Percentiles rank a stretch among this genome's conserved stretches.
Evolutionary conservation across 2,113 vertebrate genomes (phyloP).

Genomic region (Stegastes partitus): DNA sequence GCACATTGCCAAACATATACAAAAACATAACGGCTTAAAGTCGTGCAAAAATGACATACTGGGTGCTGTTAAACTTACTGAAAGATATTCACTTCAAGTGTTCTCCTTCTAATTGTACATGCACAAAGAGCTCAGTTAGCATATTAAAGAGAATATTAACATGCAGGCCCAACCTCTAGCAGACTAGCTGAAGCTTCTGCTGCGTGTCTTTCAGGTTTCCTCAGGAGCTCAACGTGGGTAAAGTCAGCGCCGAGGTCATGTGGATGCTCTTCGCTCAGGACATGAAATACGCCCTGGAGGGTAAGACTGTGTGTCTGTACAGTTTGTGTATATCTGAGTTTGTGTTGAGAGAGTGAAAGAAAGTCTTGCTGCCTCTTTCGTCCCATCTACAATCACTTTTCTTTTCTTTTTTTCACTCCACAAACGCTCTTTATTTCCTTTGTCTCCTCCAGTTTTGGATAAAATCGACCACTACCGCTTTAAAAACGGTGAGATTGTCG

Average conservation of each 20-base stretch:
- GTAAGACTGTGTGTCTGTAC: constrained; percentile 76
- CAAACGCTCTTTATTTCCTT: constrained; percentile 19
- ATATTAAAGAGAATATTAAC: no score
- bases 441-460: constrained; percentile 64
- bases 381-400: not conserved
- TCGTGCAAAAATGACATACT: no score
- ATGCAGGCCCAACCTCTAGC: no score
- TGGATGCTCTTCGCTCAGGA: constrained; percentile 97
- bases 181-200: not conserved
- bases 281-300: constrained; percentile 98
- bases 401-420: not conserved
- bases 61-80: no score
- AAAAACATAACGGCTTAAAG: no score
- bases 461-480: constrained; percentile 51
- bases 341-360: not conserved
- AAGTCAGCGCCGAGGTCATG: constrained; percentile 97
- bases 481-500: constrained; percentile 73
- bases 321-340: not conserved
- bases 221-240: constrained; percentile 94
- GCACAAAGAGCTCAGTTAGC: no score
- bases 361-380: not conserved
- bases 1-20: no score
- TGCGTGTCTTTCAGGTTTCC: constrained; percentile 84
- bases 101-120: no score
- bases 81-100: no score